Evolutionary conservation across 2,113 vertebrate species (phyloP).

Genomic region (Turnix velox): DNA sequence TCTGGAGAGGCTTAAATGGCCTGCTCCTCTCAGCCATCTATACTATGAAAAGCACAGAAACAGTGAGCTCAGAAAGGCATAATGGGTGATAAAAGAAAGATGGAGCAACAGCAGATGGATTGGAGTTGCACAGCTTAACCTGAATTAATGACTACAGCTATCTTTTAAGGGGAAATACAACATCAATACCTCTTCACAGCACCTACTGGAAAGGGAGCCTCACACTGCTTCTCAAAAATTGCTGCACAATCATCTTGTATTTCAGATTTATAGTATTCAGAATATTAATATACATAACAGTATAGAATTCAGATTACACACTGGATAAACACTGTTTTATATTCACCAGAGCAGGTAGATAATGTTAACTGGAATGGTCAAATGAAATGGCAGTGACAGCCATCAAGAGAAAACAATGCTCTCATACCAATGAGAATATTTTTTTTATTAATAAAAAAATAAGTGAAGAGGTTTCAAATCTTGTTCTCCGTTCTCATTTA

Average conservation of each 20-base stretch:
- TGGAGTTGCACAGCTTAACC: not conserved
- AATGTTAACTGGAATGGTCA: accelerated
- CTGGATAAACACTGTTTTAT: not conserved
- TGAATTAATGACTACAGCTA: not conserved
- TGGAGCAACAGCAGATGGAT: not conserved
- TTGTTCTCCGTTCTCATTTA: not conserved
- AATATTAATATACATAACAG: not conserved
- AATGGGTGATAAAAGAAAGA: not conserved
- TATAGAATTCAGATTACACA: not conserved
- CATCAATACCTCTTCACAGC: not conserved
- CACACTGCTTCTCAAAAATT: not conserved
- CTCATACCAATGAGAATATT: not conserved
- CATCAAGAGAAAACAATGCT: not conserved
- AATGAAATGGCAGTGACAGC: not conserved
- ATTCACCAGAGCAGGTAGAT: not conserved
- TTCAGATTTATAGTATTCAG: not conserved
- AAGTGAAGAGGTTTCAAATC: not conserved
- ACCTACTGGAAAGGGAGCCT: not conserved
- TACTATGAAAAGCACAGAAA: not conserved
- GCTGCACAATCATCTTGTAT: not conserved
- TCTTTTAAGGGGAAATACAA: not conserved
- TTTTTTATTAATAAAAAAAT: no score
- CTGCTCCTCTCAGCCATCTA: not conserved
- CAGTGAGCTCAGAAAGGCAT: not conserved
- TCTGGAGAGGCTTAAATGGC: not conserved